Evolutionary conservation across 2,797 vertebrate genomes (phyloP).

Genomic region (Thripadectes ignobilis): DNA sequence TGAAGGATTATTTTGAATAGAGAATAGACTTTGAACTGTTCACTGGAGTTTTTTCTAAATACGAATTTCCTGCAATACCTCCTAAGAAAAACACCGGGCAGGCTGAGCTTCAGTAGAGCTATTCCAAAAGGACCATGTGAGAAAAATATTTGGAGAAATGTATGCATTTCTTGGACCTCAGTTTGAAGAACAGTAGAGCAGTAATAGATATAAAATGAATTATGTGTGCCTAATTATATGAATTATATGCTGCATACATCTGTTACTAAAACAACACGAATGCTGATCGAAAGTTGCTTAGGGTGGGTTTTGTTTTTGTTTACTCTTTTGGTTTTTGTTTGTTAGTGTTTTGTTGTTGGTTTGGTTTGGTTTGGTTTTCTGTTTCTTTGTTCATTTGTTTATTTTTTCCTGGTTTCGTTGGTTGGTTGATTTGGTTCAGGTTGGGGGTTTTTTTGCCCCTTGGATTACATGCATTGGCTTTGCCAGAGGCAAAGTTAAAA

Average conservation of each 20-base stretch:
- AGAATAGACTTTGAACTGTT: neutral
- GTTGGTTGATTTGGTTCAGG: neutral
- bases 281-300: neutral
- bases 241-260: neutral
- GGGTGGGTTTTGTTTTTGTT: too few species aligned
- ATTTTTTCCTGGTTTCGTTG: neutral
- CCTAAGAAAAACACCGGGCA: neutral
- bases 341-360: neutral
- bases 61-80: rapidly evolving
- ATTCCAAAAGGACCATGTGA: neutral
- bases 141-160: neutral
- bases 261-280: neutral
- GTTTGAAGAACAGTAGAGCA: neutral
- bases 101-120: neutral
- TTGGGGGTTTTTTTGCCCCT: neutral
- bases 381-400: too few species aligned
- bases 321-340: too few species aligned
- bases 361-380: too few species aligned
- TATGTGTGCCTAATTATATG: rapidly evolving
- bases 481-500: neutral
- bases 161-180: neutral
- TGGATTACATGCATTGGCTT: neutral
- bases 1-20: neutral
- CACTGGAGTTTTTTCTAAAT: neutral
- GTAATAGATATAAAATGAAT: neutral